A percentile compares a stretch with the other conserved stretches of the same genome.
Evolutionary conservation across 2,797 vertebrate species (phyloP).

Genomic region (Hylomyscus alleni): DNA sequence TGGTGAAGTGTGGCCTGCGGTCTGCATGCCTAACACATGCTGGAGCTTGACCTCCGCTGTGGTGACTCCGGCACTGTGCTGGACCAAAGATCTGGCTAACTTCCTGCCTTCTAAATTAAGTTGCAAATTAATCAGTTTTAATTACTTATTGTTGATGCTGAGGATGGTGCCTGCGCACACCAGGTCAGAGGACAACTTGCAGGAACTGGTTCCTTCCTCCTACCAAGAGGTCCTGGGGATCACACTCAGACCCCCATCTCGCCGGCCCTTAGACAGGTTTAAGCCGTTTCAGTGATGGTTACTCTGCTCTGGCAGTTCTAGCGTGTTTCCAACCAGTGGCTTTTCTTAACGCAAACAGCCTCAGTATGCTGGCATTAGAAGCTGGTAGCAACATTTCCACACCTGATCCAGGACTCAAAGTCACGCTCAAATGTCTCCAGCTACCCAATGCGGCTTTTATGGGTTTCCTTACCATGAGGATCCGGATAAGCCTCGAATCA

Average conservation of each 20-base stretch:
- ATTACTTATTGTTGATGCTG: not conserved
- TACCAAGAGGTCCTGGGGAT: not conserved
- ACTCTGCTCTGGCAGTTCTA: not conserved
- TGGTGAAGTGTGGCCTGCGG: not conserved
- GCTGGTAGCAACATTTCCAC: not conserved
- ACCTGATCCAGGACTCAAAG: not conserved
- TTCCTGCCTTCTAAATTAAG: not conserved
- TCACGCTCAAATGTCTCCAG: not conserved
- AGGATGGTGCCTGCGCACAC: not conserved
- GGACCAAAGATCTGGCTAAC: not conserved
- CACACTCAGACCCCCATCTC: not conserved
- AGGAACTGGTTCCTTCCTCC: not conserved
- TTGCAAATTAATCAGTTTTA: not conserved
- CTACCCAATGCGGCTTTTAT: not conserved
- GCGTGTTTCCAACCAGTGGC: not conserved
- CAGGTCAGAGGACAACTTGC: not conserved
- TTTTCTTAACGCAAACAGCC: not conserved
- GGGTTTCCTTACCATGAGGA: not conserved
- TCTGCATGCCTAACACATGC: not conserved
- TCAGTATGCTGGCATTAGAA: not conserved
- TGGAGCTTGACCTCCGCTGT: not conserved
- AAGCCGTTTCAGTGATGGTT: not conserved
- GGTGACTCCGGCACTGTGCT: not conserved
- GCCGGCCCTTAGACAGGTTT: not conserved
- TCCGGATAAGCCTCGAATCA: not conserved